These are phyloP conservation scores for Sceloporus undulatus DNA, from an alignment of 2,113 vertebrate species.

Conservation along the genomic window DNA sequence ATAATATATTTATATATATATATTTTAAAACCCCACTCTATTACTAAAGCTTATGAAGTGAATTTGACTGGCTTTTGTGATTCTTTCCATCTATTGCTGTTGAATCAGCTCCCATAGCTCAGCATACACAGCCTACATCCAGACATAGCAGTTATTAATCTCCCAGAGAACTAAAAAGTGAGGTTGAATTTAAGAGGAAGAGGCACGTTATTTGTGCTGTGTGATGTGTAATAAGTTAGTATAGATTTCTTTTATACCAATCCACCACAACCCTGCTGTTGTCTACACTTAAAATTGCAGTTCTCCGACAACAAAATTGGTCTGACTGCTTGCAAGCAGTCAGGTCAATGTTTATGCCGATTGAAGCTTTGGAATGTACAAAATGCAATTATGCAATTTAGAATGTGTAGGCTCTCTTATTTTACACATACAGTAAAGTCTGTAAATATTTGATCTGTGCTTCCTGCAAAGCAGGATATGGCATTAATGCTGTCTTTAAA, in stretches of 20 bases:
- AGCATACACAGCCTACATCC: neutral
- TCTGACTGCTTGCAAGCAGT: neutral
- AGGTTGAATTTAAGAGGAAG: conserved; percentile 16
- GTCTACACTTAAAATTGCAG: neutral
- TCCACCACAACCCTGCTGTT: neutral
- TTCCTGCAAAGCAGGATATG: too few relatives aligned
- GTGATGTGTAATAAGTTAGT: conserved; percentile 24
- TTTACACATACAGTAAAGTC: too few relatives aligned
- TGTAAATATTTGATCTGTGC: too few relatives aligned
- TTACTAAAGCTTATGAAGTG: neutral
- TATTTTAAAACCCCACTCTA: neutral
- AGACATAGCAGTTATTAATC: conserved; percentile 10
- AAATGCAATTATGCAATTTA: neutral
- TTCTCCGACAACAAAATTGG: neutral
- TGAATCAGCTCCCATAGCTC: neutral
- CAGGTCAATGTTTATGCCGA: neutral
- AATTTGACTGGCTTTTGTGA: neutral
- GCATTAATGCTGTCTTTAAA: too few relatives aligned
- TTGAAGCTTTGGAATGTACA: neutral
- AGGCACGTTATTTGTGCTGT: neutral
- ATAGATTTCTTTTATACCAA: conserved; percentile 12
- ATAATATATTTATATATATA: too few relatives aligned
- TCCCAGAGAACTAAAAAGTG: neutral
- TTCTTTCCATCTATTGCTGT: neutral
- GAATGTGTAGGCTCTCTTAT: too few relatives aligned